These are phyloP conservation scores for pig (Sus scrofa) DNA, from an alignment of 2,113 vertebrate species.

Conservation along the genomic window DNA sequence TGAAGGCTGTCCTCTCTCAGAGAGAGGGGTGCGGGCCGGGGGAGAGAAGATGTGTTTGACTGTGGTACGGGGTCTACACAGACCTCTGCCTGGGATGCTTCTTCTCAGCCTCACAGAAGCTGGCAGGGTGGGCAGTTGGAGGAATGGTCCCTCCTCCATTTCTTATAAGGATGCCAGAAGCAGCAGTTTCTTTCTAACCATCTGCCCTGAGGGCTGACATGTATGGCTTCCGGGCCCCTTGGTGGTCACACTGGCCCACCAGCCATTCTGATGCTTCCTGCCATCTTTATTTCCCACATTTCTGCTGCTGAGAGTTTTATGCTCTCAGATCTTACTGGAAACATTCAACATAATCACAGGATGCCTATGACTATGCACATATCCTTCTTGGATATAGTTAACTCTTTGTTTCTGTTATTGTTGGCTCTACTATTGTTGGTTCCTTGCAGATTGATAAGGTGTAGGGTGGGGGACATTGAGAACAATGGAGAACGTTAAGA, in stretches of 20 bases:
- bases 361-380: not conserved
- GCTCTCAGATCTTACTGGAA: not conserved
- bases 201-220: not conserved
- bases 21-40: not conserved
- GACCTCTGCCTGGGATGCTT: accelerated
- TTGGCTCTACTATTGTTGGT: not conserved
- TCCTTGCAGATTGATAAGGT: not conserved
- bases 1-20: accelerated
- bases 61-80: not conserved
- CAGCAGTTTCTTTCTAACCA: not conserved
- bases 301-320: not conserved
- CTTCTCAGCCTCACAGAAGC: not conserved
- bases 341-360: not conserved
- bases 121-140: not conserved
- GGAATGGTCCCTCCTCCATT: not conserved
- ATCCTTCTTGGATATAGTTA: not conserved
- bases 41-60: not conserved
- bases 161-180: not conserved
- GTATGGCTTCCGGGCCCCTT: not conserved
- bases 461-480: not conserved
- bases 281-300: not conserved
- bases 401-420: not conserved
- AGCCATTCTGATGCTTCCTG: not conserved
- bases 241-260: not conserved
- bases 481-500: not conserved